Percentiles rank a stretch among this genome's conserved stretches.
Conservation (phyloP, 2,797 vertebrate species). For the Chromobotia macracanthus region DNA sequence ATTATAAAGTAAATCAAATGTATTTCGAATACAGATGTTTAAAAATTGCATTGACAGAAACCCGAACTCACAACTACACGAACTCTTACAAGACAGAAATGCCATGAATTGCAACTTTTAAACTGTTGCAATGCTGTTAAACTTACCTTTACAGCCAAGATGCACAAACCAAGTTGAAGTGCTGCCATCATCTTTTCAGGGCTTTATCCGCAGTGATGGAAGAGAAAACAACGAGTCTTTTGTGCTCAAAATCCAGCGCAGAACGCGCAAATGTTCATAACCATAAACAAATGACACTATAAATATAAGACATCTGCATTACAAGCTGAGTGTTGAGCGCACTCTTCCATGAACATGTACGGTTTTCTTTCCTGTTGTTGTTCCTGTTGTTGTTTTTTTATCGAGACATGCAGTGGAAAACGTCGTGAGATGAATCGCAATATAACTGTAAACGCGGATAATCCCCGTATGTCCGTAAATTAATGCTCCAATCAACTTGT, state of each 20-base stretch:
- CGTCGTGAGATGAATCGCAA: not conserved
- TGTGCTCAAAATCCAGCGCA: conserved; percentile 19
- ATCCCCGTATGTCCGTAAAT: conserved; percentile 17
- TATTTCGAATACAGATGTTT: not conserved
- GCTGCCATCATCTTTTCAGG: conserved; percentile 60
- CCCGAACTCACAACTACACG: not conserved
- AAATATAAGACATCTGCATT: not conserved
- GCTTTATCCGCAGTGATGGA: not conserved
- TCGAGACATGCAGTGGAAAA: not conserved
- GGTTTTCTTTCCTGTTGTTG: not conserved
- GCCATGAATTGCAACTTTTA: not conserved
- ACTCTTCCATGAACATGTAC: not conserved
- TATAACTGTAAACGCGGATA: not conserved
- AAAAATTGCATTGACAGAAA: not conserved
- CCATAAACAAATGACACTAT: not conserved
- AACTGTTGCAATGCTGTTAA: not conserved
- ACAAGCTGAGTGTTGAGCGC: not conserved
- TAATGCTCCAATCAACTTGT: not conserved
- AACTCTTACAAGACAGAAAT: not conserved
- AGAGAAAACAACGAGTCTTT: conserved; percentile 3
- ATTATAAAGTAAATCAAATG: too few relatives aligned
- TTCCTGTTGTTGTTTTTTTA: too few relatives aligned
- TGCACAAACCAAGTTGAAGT: conserved; percentile 66
- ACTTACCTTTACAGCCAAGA: conserved; percentile 72
- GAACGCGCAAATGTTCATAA: conserved; percentile 12